Conservation (phyloP, 2,113 vertebrate species). For the Malurus melanocephalus region DNA sequence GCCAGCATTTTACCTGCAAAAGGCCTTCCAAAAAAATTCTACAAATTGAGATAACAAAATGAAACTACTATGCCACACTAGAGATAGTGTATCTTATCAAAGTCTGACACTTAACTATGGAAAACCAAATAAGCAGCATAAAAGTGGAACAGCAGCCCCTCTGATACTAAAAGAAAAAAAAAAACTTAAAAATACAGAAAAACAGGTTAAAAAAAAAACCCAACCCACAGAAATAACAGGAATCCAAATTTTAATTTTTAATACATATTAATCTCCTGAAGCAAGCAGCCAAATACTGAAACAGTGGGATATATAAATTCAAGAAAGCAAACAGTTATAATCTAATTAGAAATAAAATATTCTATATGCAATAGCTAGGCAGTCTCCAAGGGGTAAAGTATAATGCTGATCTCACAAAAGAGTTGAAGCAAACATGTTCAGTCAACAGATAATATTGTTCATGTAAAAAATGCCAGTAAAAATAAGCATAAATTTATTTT, state of each 20-base stretch:
- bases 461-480: not conserved
- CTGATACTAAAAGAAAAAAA: not conserved
- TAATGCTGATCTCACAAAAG: not conserved
- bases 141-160: not conserved
- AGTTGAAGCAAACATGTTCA: not conserved
- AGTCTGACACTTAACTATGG: not conserved
- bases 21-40: not conserved
- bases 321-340: not conserved
- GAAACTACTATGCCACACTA: not conserved
- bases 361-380: not conserved
- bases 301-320: not conserved
- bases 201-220: not conserved
- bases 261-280: not conserved
- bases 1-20: not conserved
- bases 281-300: not conserved
- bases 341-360: not conserved
- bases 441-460: not conserved
- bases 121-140: not conserved
- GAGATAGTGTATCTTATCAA: not conserved
- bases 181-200: not conserved
- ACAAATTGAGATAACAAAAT: not conserved
- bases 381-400: not conserved
- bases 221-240: not conserved
- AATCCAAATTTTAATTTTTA: not conserved
- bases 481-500: not conserved